Evolutionary conservation across 1,140 invertebrate species (phyloP).

Genomic region (Delia radicum): DNA sequence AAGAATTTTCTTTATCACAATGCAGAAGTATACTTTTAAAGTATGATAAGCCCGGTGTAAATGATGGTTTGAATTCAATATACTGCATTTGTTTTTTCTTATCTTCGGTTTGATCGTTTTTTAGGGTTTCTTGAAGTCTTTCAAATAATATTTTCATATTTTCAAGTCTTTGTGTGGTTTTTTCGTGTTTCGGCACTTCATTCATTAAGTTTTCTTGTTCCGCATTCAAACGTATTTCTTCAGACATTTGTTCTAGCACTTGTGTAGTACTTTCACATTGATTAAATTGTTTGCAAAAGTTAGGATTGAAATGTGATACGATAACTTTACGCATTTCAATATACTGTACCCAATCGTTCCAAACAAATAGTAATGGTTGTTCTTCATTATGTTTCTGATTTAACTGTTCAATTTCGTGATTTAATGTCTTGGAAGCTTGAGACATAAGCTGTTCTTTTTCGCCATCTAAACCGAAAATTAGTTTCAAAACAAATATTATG

Average conservation of each 20-base stretch:
- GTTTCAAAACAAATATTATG: conserved; percentile 65
- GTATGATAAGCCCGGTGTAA: conserved; percentile 46
- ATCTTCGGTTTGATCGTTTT: conserved; percentile 9
- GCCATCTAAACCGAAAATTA: conserved; percentile 65
- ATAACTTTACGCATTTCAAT: conserved; percentile 62
- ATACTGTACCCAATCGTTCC: conserved; percentile 64
- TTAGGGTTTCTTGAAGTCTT: conserved; percentile 14
- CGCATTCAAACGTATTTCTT: conserved; percentile 35
- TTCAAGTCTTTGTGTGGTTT: conserved; percentile 22
- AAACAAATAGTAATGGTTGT: conserved; percentile 60
- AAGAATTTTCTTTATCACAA: conserved; percentile 6
- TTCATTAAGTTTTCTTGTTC: conserved; percentile 32
- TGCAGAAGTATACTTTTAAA: conserved; percentile 41
- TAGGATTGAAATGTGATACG: conserved; percentile 59
- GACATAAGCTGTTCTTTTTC: conserved; percentile 64
- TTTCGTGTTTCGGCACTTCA: conserved; percentile 16
- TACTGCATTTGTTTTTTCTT: not conserved
- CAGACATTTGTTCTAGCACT: conserved; percentile 36
- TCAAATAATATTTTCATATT: conserved; percentile 40
- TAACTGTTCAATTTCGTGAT: conserved; percentile 36
- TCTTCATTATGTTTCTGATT: not conserved
- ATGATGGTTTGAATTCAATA: conserved; percentile 37
- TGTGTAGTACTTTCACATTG: conserved; percentile 27
- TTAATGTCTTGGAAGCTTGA: conserved; percentile 57
- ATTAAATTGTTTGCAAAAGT: conserved; percentile 53